Conservation (phyloP, 2,113 vertebrate genomes). For the Tragelaphus scriptus region DNA sequence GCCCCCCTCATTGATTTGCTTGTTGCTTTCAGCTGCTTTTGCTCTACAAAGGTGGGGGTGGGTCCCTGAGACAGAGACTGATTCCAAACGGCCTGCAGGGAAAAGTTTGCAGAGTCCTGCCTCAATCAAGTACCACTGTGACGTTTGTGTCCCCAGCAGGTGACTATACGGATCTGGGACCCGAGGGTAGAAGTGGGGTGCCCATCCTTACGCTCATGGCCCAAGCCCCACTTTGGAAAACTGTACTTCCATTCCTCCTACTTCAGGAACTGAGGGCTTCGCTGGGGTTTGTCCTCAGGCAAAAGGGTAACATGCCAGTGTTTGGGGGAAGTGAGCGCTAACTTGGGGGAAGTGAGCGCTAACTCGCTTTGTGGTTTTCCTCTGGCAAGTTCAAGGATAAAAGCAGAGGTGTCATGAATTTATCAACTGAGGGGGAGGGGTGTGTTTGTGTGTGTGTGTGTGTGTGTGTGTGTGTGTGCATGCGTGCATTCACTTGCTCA, state of each 20-base stretch:
- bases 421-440: neutral
- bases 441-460: neutral
- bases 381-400: neutral
- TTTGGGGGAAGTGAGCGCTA: no score
- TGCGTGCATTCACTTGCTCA: neutral
- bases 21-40: no score
- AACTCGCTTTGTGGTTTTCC: neutral
- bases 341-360: neutral
- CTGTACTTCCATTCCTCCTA: no score
- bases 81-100: accelerated
- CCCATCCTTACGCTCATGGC: neutral
- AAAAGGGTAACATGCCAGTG: neutral
- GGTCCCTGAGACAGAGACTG: neutral
- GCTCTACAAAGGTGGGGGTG: neutral
- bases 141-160: neutral
- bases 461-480: accelerated
- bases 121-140: accelerated
- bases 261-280: neutral
- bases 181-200: neutral
- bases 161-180: neutral
- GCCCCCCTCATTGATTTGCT: neutral
- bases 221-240: neutral
- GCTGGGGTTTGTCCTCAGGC: neutral
- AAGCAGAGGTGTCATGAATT: neutral
- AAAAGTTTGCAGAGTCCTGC: neutral